A percentile compares a stretch with the other conserved stretches of the same genome.
These are phyloP conservation scores for Bombus difficillimus DNA, from an alignment of 1,140 invertebrate genomes.

Conservation along the genomic window DNA sequence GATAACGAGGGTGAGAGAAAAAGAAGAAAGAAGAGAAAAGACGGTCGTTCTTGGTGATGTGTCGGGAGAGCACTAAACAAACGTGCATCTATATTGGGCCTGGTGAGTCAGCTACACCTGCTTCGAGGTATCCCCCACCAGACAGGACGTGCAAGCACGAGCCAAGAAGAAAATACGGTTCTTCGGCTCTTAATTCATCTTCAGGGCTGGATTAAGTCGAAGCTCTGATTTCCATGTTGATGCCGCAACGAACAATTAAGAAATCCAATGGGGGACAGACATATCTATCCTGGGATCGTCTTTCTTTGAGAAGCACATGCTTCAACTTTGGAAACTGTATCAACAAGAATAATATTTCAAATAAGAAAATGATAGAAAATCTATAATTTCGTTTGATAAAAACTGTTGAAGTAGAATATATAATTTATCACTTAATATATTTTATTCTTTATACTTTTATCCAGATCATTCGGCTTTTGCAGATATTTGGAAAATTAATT, in stretches of 20 bases:
- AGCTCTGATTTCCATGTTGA: constrained; percentile 11
- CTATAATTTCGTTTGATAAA: neutral
- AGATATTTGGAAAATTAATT: neutral
- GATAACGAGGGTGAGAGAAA: constrained; percentile 38
- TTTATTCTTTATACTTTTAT: neutral
- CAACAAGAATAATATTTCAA: neutral
- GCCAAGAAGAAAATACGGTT: constrained; percentile 81
- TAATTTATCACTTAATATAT: neutral
- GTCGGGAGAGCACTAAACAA: constrained; percentile 77
- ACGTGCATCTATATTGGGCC: constrained; percentile 76
- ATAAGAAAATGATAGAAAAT: neutral
- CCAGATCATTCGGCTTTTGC: neutral
- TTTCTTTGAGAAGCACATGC: neutral
- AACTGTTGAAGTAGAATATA: neutral
- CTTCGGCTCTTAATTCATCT: constrained; percentile 70
- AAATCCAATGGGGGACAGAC: no score
- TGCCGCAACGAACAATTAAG: neutral
- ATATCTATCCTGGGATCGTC: neutral
- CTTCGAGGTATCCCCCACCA: constrained; percentile 71
- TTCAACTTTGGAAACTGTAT: neutral
- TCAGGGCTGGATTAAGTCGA: constrained; percentile 42
- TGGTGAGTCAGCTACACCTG: constrained; percentile 79
- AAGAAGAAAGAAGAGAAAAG: constrained; percentile 39
- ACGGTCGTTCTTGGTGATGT: constrained; percentile 77
- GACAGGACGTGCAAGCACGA: constrained; percentile 46